A percentile compares a stretch with the other conserved stretches of the same genome.
Evolutionary conservation across 2,797 vertebrate species (phyloP).

Genomic region (Cryptoprocta ferox): DNA sequence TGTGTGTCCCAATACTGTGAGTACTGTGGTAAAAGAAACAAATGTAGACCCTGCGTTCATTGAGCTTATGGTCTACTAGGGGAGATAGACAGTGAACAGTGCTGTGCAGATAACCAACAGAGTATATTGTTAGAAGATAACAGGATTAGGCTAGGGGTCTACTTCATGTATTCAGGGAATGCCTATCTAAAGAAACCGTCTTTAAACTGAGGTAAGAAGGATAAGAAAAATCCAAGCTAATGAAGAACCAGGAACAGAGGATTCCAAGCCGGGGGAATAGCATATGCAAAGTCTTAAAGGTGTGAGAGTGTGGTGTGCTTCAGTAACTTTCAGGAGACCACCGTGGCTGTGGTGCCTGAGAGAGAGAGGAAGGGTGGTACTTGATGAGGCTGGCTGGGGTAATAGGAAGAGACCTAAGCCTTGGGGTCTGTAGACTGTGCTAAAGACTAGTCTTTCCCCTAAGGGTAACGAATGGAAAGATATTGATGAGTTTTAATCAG

Average conservation of each 20-base stretch:
- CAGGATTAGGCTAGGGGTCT: not conserved
- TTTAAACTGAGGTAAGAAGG: constrained; percentile 30
- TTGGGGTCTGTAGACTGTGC: not conserved
- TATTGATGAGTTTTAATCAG: not conserved
- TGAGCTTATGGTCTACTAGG: not conserved
- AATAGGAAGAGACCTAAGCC: not conserved
- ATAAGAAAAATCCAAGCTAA: not conserved
- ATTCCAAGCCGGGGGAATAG: not conserved
- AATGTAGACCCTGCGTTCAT: constrained; percentile 7
- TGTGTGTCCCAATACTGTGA: not conserved
- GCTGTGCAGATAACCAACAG: constrained; percentile 12
- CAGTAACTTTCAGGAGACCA: not conserved
- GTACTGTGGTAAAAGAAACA: not conserved
- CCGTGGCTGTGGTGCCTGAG: not conserved
- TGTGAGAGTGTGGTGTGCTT: not conserved
- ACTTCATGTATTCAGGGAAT: not conserved
- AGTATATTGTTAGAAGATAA: not conserved
- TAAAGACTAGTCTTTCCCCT: not conserved
- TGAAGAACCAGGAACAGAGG: not conserved
- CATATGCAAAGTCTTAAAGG: not conserved
- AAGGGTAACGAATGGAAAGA: not conserved
- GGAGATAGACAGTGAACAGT: not conserved
- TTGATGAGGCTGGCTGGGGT: not conserved
- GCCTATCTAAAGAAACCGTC: not conserved
- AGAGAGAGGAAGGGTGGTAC: not conserved